Evolutionary conservation across 2,888 invertebrate species (phyloP), one percentile per base, ranked within the genome.

Genomic region (Chaitophorus viminalis): DNA sequence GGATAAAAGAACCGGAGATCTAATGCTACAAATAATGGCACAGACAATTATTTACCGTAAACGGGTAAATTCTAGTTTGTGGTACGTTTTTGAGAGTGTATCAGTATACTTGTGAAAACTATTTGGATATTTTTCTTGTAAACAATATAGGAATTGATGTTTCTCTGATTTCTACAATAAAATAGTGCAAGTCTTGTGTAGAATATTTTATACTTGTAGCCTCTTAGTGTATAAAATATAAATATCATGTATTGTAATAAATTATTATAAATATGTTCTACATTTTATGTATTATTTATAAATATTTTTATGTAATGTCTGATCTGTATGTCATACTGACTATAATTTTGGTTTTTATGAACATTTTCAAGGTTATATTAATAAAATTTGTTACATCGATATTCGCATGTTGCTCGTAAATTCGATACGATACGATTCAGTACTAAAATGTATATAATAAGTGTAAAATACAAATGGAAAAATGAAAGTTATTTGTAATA

Each of bases 1-100:
- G 4, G 18, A 74, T 65, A 29, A 76, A 77, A 85, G 18, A 60
- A 75, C 60, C 36, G 75, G 21, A 39, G 25, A 65, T 83, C 75
- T 25, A 82, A 33, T 31, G 25, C 29, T 25, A 36, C 1, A 3
- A 31, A 83, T 60, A 60, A 74, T 8, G 14, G 29, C 21, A 29
- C 5, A 75, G 4, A 83, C 33, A 31, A 83, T 60, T 74, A 82
- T 18, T 2, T 21, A 54, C n/a, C 74, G 29, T 39, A 83, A 74
- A 74, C 33, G 21, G 54, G 33, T 82, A 60, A 60, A 79, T 72
- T 74, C 18, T 29, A 29, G 5, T 75, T 54, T 5, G n/a, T 6
- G 11, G 1, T 21, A 18, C 29, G 0, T 36, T 52, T 25, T n/a
- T 29, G 52, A 52, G 31, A 21, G 29, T 65, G 65, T 29, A 29